phyloP scores from a whole-genome alignment of 2,888 invertebrate genomes.

The Chloromyia formosa region DNA sequence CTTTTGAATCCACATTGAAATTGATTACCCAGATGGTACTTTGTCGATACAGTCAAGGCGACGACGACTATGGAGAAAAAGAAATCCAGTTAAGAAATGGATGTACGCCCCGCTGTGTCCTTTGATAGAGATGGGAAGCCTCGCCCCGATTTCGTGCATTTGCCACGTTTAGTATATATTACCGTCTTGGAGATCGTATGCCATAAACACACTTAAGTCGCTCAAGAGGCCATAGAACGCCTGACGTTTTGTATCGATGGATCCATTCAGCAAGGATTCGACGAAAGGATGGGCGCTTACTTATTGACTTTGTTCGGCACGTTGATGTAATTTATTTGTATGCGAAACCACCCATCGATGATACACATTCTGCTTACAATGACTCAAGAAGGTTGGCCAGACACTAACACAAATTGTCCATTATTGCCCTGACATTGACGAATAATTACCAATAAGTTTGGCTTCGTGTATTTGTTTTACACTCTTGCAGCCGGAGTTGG shows the following conservation, averaged over 20 bases:
- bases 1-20: conserved; percentile 17
- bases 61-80: neutral
- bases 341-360: conserved; percentile 11
- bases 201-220: neutral
- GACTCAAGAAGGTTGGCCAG: conserved; percentile 23
- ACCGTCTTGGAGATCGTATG: neutral
- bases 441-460: conserved; percentile 50
- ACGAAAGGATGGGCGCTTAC: conserved; percentile 15
- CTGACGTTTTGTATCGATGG: neutral
- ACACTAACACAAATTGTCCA: conserved; percentile 48
- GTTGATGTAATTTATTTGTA: conserved; percentile 26
- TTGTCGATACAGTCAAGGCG: neutral
- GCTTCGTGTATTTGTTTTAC: conserved; percentile 38
- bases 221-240: neutral
- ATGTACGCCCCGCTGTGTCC: no score
- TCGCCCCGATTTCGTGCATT: neutral
- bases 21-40: conserved; percentile 28
- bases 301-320: conserved; percentile 16
- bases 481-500: conserved; percentile 4
- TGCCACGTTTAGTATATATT: neutral
- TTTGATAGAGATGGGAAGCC: neutral
- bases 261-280: neutral
- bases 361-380: neutral
- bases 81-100: neutral
- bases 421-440: conserved; percentile 49